These are phyloP conservation scores for Danio albolineatus DNA, from an alignment of 2,797 vertebrate species.

Conservation along the genomic window DNA sequence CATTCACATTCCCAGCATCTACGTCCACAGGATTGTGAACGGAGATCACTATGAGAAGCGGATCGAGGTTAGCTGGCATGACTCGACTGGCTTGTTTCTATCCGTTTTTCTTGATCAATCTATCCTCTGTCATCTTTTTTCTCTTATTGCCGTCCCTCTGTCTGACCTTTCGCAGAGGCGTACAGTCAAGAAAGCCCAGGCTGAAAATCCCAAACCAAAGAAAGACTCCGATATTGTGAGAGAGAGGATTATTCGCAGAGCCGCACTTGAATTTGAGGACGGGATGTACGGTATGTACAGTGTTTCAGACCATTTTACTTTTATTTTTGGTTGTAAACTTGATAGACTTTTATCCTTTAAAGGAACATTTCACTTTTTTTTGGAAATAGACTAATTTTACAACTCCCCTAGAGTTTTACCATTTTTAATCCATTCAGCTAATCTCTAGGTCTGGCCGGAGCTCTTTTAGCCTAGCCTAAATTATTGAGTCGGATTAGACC, in stretches of 20 bases:
- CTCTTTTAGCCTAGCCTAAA: too few relatives aligned
- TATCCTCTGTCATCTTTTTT: slow-evolving; percentile 2
- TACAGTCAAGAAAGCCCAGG: slow-evolving; percentile 83
- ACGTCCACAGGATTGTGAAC: slow-evolving; percentile 90
- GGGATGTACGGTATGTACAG: slow-evolving; percentile 97
- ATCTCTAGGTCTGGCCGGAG: too few relatives aligned
- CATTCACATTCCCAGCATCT: slow-evolving; percentile 96
- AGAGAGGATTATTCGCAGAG: slow-evolving; percentile 93
- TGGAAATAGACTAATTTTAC: too few relatives aligned
- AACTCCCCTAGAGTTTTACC: too few relatives aligned
- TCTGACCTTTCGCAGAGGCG: slow-evolving; percentile 79
- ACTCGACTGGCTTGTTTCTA: neutral
- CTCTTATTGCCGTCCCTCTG: slow-evolving; percentile 6
- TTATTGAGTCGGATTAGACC: too few relatives aligned
- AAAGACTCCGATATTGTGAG: slow-evolving; percentile 88
- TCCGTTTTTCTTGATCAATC: slow-evolving; percentile 18
- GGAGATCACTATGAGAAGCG: slow-evolving; percentile 92
- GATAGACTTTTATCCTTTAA: slow-evolving; percentile 19
- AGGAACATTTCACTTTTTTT: too few relatives aligned
- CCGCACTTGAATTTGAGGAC: slow-evolving; percentile 95
- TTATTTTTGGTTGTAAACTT: neutral
- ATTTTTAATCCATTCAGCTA: too few relatives aligned
- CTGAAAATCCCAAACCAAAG: slow-evolving; percentile 81
- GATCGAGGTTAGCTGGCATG: slow-evolving; percentile 86
- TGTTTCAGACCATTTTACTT: neutral